Percentiles rank a stretch among this genome's conserved stretches.
phyloP scores from a whole-genome alignment of 2,888 invertebrate species.

The Cynaeus angustus region DNA sequence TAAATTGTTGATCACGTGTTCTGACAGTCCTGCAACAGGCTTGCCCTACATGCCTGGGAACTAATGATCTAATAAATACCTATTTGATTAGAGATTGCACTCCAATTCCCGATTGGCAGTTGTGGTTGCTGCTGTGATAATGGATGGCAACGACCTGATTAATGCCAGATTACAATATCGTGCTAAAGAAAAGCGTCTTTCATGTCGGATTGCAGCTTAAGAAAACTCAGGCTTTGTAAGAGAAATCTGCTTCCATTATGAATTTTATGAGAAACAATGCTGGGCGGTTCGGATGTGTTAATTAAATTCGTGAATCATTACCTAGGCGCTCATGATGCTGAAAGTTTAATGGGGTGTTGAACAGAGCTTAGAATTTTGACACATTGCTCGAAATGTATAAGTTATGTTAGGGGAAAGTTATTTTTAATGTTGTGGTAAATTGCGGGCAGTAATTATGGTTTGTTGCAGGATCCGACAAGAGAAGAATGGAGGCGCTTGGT shows the following conservation, averaged over 20 bases:
- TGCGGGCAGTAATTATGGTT: slow-evolving; percentile 35
- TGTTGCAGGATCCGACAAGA: slow-evolving; percentile 86
- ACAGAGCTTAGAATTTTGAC: slow-evolving; percentile 15
- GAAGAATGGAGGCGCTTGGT: slow-evolving; percentile 94
- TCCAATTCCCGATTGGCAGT: slow-evolving; percentile 51
- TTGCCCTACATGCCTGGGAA: slow-evolving; percentile 47
- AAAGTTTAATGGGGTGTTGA: slow-evolving; percentile 22
- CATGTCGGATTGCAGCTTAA: slow-evolving; percentile 1
- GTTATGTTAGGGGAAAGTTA: background rate
- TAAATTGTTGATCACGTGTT: slow-evolving; percentile 50
- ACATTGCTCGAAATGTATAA: background rate
- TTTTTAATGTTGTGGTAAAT: no score
- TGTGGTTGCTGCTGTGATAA: slow-evolving; percentile 40
- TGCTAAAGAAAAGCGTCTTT: slow-evolving; percentile 22
- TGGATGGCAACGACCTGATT: slow-evolving; percentile 37
- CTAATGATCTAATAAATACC: slow-evolving; percentile 57
- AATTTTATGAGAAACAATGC: slow-evolving; percentile 37
- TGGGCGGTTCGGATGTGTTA: slow-evolving; percentile 28
- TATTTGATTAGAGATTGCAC: slow-evolving; percentile 57
- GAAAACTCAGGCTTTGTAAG: background rate
- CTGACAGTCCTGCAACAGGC: slow-evolving; percentile 46
- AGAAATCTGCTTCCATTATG: slow-evolving; percentile 19
- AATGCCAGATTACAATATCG: slow-evolving; percentile 30
- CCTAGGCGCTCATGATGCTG: slow-evolving; percentile 18
- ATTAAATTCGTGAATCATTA: slow-evolving; percentile 37